A percentile compares a stretch with the other conserved stretches of the same genome.
Conservation (phyloP, 1,140 invertebrate genomes). For the Ericerus pela region DNA sequence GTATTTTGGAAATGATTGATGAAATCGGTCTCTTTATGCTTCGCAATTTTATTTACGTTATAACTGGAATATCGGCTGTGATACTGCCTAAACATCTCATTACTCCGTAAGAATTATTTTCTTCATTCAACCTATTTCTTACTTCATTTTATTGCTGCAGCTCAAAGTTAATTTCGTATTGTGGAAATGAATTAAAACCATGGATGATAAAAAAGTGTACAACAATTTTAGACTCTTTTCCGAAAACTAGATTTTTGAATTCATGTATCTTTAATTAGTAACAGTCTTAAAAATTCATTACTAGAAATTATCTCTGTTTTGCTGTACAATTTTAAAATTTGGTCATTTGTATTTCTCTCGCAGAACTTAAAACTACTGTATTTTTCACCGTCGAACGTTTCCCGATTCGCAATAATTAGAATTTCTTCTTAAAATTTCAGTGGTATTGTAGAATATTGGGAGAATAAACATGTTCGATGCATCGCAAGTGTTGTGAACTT, state of each 20-base stretch:
- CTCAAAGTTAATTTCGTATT: too few species aligned
- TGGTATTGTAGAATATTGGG: background rate
- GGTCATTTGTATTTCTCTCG: too few species aligned
- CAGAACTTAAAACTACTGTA: too few species aligned
- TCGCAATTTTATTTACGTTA: background rate
- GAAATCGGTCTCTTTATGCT: background rate
- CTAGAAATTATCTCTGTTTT: background rate
- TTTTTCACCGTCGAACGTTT: too few species aligned
- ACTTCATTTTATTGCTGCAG: too few species aligned
- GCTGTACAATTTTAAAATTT: background rate
- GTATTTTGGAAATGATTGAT: background rate
- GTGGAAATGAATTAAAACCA: too few species aligned
- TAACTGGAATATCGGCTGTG: background rate
- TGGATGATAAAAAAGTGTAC: too few species aligned
- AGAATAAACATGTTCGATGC: background rate
- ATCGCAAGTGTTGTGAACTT: background rate
- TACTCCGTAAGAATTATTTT: slow-evolving; percentile 2
- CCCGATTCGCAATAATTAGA: too few species aligned
- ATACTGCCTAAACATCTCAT: background rate
- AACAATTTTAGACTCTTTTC: too few species aligned
- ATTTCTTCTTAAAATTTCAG: too few species aligned
- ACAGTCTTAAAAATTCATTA: background rate
- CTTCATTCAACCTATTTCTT: too few species aligned
- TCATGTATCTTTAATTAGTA: background rate
- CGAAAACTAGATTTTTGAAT: background rate